Percentiles rank a stretch among this genome's conserved stretches.
These are phyloP conservation scores for Steinernema carpocapsae DNA, from an alignment of 2,888 invertebrate species.

Conservation along the genomic window DNA sequence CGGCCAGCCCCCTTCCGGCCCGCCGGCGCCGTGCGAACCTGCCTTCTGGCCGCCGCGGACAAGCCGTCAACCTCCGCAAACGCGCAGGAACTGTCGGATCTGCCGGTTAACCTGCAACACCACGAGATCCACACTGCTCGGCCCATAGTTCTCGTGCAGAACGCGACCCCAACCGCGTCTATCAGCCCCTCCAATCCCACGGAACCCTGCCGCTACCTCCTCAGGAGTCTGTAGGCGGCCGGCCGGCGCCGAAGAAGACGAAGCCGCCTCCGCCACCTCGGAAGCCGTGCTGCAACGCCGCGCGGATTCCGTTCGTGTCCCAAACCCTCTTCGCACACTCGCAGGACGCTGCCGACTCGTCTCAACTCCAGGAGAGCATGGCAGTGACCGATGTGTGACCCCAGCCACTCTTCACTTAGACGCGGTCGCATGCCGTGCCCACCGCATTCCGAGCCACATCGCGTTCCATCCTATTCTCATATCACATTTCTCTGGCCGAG, in stretches of 20 bases:
- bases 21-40: background rate
- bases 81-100: background rate
- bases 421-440: conserved; percentile 8
- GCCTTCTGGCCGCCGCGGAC: conserved; percentile 25
- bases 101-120: background rate
- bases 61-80: conserved; percentile 10
- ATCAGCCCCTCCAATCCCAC: conserved; percentile 23
- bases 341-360: background rate
- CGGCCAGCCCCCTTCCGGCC: background rate
- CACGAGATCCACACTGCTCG: conserved; percentile 21
- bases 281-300: conserved; percentile 30
- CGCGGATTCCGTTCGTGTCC: conserved; percentile 12
- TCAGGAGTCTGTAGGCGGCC: background rate
- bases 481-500: conserved; percentile 17
- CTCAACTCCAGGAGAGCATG: background rate
- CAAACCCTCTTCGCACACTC: conserved; percentile 1
- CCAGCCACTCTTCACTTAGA: conserved; percentile 9
- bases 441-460: conserved; percentile 28
- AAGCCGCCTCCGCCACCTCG: conserved; percentile 15
- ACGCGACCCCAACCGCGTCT: conserved; percentile 17
- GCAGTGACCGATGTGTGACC: conserved; percentile 25
- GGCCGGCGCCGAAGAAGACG: conserved; percentile 5
- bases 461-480: conserved; percentile 22
- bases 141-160: conserved; percentile 21
- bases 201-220: conserved; percentile 18